Base-by-base conservation (phyloP, 64 coral and sea anemone genomes). In the Stichodactyla helianthus region DNA sequence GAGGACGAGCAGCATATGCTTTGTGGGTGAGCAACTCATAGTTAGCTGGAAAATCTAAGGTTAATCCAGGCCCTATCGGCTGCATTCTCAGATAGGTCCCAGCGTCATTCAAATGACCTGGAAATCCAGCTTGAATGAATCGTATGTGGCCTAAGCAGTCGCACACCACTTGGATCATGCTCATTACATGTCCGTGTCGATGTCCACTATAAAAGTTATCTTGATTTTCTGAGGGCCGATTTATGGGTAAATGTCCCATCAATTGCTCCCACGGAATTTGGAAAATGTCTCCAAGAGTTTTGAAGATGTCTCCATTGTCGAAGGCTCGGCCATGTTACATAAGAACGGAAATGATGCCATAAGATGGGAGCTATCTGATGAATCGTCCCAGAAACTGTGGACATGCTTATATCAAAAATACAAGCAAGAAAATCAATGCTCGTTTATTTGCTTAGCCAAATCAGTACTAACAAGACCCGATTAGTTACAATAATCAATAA, bases 1-100 rank as follows among this genome's bases (percentile, higher is more conserved):
- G 71, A 77, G 71, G n/a, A 50, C 71, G 71, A 77, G 71, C 71
- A 77, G 71, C 11, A 23, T 77, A 77, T 77, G n/a, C 71, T 50
- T 77, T 6, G 71, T 77, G n/a, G 15, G 71, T 23, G 10, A 28
- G 71, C 10, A 77, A 23, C 26, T 77, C 71, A 77, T 16, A 77
- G 71, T 77, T 77, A 77, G 71, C 25, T 50, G 71, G 71, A 50
- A 77, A 77, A 77, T 77, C 15, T 15, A 77, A 77, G 6, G 71
- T 7, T 50, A 77, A 77, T 11, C 71, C 71, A 77, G 71, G 71
- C 15, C 71, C 71, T 77, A 77, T 77, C 10, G 71, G 71, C 6
- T n/a, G 6, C n/a, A 77, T 77, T 77, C 71, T 77, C 10, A 77
- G 15, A 77, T 77, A 77, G 71, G 71, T 77, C n/a, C 71, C 71